These are phyloP conservation scores for Melitaea cinxia DNA, from an alignment of 1,140 invertebrate species.

Conservation along the genomic window DNA sequence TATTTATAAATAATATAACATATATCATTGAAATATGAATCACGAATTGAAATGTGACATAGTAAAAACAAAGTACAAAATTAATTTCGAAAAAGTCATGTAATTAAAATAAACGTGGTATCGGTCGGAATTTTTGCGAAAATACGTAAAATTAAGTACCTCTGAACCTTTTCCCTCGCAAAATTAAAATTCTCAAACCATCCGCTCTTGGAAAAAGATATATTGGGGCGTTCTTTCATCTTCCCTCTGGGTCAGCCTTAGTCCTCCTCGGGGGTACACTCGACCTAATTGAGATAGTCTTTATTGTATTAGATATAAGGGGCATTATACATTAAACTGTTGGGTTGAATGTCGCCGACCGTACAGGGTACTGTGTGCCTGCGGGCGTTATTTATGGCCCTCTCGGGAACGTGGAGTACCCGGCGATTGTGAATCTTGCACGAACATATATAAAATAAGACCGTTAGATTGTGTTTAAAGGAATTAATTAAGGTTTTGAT, in stretches of 20 bases:
- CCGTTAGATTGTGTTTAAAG: slow-evolving; percentile 31
- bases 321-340: slow-evolving; percentile 14
- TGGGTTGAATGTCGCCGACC: slow-evolving; percentile 8
- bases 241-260: slow-evolving; percentile 74
- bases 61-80: slow-evolving; percentile 12
- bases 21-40: too few relatives aligned
- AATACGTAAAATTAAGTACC: slow-evolving; percentile 45
- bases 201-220: slow-evolving; percentile 79
- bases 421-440: slow-evolving; percentile 74
- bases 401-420: slow-evolving; percentile 73
- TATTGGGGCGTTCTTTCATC: slow-evolving; percentile 78
- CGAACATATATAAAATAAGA: slow-evolving; percentile 72
- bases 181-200: slow-evolving; percentile 80
- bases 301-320: slow-evolving; percentile 4
- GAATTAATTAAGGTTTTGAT: slow-evolving; percentile 1
- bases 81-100: slow-evolving; percentile 12
- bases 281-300: background rate
- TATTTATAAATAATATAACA: too few relatives aligned
- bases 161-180: slow-evolving; percentile 58
- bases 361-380: slow-evolving; percentile 46
- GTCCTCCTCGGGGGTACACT: slow-evolving; percentile 60
- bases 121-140: slow-evolving; percentile 27
- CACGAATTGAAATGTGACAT: background rate
- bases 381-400: slow-evolving; percentile 72
- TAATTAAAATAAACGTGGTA: slow-evolving; percentile 31